Conservation (phyloP, 2,888 invertebrate genomes). For the Oligia fasciuncula region DNA sequence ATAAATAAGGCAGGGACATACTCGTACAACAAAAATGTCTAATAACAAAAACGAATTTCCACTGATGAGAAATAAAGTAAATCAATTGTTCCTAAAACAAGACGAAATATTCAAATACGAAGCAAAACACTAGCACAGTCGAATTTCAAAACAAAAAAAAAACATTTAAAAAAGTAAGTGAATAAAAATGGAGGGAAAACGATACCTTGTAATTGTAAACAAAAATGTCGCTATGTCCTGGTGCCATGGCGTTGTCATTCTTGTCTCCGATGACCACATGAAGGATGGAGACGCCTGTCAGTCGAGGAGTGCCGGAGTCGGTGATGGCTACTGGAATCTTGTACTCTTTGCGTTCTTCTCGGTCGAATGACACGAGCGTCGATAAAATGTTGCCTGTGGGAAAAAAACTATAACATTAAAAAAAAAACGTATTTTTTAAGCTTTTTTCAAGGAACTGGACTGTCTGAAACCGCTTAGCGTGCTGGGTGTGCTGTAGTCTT, state of each 20-base stretch:
- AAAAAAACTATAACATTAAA: constrained; percentile 9
- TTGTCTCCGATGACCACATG: constrained; percentile 97
- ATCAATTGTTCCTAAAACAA: neutral
- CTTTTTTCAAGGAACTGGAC: neutral
- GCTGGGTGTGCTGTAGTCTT: neutral
- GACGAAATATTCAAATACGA: constrained; percentile 11
- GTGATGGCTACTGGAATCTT: constrained; percentile 96
- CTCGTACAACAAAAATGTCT: neutral
- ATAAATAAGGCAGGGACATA: neutral
- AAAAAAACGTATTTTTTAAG: neutral
- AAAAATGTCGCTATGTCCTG: constrained; percentile 97
- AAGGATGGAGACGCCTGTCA: constrained; percentile 95
- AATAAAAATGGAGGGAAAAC: constrained; percentile 13
- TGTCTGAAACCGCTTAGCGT: neutral
- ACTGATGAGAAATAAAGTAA: constrained; percentile 8
- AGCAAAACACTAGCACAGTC: constrained; percentile 16
- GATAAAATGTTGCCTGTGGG: constrained; percentile 91
- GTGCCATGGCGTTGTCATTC: constrained; percentile 97
- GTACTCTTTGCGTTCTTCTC: constrained; percentile 96
- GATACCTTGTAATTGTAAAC: constrained; percentile 97
- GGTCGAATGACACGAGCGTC: constrained; percentile 94
- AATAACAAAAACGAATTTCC: neutral
- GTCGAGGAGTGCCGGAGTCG: constrained; percentile 94
- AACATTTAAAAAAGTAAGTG: neutral
- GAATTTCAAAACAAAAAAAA: constrained; percentile 14